Conservation (phyloP, 2,113 vertebrate species). For the Picathartes gymnocephalus region DNA sequence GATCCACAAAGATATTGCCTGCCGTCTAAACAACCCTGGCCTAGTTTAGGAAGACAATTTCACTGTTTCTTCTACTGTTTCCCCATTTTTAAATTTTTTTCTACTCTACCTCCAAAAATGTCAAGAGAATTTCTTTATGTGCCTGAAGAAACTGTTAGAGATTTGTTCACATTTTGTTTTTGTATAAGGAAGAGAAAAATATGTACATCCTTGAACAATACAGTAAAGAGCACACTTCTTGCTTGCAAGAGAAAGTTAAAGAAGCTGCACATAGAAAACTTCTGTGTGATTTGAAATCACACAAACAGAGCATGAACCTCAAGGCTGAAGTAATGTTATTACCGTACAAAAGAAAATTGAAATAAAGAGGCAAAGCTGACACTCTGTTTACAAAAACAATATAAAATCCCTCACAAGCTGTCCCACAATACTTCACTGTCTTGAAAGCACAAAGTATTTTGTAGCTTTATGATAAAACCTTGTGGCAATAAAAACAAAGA, state of each 20-base stretch:
- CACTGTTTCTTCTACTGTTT: neutral
- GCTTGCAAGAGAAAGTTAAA: neutral
- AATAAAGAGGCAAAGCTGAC: neutral
- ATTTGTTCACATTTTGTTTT: neutral
- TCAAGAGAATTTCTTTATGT: neutral
- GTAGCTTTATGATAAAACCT: neutral
- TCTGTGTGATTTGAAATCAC: neutral
- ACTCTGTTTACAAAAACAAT: neutral
- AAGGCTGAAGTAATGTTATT: neutral
- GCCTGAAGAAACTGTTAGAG: neutral
- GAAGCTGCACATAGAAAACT: neutral
- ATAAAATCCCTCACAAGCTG: neutral
- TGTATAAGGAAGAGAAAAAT: neutral
- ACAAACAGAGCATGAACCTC: neutral
- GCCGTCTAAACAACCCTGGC: neutral
- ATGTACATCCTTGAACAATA: neutral
- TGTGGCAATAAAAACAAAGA: neutral
- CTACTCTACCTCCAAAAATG: neutral
- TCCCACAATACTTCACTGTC: neutral
- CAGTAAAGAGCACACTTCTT: neutral
- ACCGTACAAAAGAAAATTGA: neutral
- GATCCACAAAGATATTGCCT: neutral
- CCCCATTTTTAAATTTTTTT: neutral
- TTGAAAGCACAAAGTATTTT: neutral
- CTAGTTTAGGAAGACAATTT: neutral